Percentiles rank a stretch among this genome's conserved stretches.
Conservation (phyloP, 2,797 vertebrate genomes). For the Sarcoramphus papa region DNA sequence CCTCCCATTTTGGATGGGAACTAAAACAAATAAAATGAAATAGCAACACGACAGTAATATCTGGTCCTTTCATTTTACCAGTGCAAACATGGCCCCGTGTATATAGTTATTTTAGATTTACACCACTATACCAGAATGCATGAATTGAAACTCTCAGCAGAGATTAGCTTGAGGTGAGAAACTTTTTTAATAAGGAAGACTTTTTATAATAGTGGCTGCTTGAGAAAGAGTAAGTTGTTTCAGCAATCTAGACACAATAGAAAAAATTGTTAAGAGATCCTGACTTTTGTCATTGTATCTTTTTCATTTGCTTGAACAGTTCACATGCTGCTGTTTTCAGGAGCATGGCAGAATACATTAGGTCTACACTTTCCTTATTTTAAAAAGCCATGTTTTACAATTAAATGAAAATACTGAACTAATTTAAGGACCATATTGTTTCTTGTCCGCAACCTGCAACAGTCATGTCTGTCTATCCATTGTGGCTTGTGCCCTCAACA, state of each 20-base stretch:
- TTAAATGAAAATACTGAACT: neutral
- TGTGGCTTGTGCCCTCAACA: neutral
- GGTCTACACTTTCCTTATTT: neutral
- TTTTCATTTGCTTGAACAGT: neutral
- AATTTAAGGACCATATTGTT: neutral
- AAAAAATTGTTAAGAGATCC: neutral
- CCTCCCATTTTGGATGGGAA: neutral
- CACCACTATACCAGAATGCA: neutral
- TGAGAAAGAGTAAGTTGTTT: neutral
- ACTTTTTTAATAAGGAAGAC: neutral
- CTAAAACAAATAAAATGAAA: neutral
- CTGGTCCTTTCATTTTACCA: neutral
- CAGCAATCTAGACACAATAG: neutral
- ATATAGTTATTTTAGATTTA: neutral
- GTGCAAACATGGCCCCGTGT: neutral
- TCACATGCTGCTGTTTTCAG: neutral
- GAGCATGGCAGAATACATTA: neutral
- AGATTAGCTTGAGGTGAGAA: neutral
- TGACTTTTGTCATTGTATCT: neutral
- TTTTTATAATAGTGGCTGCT: neutral
- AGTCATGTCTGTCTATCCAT: neutral
- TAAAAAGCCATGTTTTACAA: neutral
- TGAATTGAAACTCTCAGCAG: neutral
- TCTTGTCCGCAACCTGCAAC: neutral
- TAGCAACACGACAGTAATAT: neutral